phyloP scores from a whole-genome alignment of 2,113 vertebrate species.

The Pluvialis apricaria region DNA sequence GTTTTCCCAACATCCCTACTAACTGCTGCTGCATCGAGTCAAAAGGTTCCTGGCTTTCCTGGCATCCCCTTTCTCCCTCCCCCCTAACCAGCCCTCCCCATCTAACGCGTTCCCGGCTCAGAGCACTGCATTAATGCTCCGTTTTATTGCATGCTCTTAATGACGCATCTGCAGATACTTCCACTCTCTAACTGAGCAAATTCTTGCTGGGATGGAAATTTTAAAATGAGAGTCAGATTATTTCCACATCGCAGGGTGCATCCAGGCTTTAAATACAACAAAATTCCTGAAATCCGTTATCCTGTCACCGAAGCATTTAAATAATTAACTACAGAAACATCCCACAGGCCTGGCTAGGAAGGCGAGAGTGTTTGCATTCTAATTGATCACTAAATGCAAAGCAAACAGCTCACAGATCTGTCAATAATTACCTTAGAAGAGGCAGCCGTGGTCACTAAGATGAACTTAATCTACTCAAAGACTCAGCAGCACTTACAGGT shows the following conservation, averaged over 20 bases:
- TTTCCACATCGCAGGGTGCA: constrained; percentile 59
- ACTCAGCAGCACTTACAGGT: constrained; percentile 36
- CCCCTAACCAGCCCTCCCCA: background rate
- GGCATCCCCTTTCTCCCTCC: background rate
- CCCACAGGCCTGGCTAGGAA: constrained; percentile 17
- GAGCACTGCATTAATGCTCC: background rate
- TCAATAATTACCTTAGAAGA: constrained; percentile 62
- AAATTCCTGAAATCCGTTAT: constrained; percentile 25
- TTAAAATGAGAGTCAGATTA: constrained; percentile 20
- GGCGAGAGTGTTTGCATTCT: constrained; percentile 55
- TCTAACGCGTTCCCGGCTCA: background rate
- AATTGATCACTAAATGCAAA: constrained; percentile 23
- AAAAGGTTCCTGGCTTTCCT: constrained; percentile 19
- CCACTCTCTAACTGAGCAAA: constrained; percentile 14
- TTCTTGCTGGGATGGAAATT: constrained; percentile 63
- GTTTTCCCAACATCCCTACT: background rate
- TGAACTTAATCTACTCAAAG: constrained; percentile 48
- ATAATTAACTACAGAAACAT: constrained; percentile 63
- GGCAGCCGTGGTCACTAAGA: constrained; percentile 20
- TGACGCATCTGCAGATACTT: constrained; percentile 60
- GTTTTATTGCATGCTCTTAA: constrained; percentile 43
- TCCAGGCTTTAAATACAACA: constrained; percentile 31
- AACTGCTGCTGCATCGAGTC: background rate
- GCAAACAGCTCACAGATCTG: constrained; percentile 51
- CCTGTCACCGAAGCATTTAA: constrained; percentile 50